Base-by-base conservation (phyloP, 2,113 vertebrate genomes). In the Prolemur simus region DNA sequence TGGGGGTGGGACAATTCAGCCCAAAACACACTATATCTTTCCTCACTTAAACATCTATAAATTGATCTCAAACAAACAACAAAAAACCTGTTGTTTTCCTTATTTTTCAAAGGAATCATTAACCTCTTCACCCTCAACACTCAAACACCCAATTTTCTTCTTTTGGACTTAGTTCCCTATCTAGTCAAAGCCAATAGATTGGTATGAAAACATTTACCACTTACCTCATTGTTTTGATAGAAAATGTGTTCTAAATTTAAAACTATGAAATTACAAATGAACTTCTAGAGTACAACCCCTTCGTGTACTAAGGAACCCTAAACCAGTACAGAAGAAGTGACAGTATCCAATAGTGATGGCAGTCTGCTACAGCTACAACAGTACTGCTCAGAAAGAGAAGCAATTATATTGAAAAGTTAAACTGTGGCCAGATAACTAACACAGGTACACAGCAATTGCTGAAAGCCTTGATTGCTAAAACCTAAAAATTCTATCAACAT, bases 161-260 rank as follows among this genome's bases (percentile, higher is more conserved):
- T 91, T 94, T 54, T 87, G 73, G n/a, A 37, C 13, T 39, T 29
- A 47, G n/a, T 29, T 77, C 4, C 17, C 23, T 63, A 68, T 66
- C 73, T 74, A 86, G 34, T 42, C 42, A 74, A 86, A 89, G 66
- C 29, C 64, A 95, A 60, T 42, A 27, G 49, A 71, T 2, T 77
- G 8, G 11, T 66, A 66, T 45, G 23, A 88, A 96, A 89, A 86
- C 32, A 96, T 13, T 81, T 37, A 77, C n/a, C 54, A 81, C n/a
- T 64, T 74, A 63, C 7, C 6, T 39, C 45, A 89, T 42, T 81
- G 0, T 81, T 68, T 82, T 45, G 49, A 94, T 14, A 81, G 42
- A 81, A 97, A 92, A 86, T 54, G n/a, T 49, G 14, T 8, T 80
- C 64, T 92, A 81, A 84, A 76, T 86, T 87, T 68, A 81, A 96